These are phyloP conservation scores for Vanacampus margaritifer DNA, from an alignment of 2,113 vertebrate genomes.

Conservation along the genomic window DNA sequence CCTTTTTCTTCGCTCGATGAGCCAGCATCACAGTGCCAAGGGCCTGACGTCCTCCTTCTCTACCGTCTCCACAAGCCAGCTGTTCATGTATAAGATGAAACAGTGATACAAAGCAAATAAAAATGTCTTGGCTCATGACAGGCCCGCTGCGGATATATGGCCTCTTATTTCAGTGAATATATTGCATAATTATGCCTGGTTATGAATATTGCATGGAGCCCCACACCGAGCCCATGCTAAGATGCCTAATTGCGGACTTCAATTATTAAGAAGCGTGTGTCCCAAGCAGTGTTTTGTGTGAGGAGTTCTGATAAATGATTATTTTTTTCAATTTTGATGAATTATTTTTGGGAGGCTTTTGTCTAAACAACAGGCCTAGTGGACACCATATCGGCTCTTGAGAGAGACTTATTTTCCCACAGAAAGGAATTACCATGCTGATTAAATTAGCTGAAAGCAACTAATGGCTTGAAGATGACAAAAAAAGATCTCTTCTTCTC, in stretches of 20 bases:
- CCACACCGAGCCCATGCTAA: conserved; percentile 71
- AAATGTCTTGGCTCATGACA: conserved; percentile 72
- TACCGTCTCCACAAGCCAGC: conserved; percentile 52
- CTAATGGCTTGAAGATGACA: conserved; percentile 74
- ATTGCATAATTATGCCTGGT: conserved; percentile 76
- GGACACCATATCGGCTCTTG: conserved; percentile 81
- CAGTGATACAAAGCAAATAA: conserved; percentile 74
- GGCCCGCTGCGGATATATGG: conserved; percentile 66
- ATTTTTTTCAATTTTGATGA: conserved; percentile 75
- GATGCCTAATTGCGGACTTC: conserved; percentile 78
- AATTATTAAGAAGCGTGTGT: conserved; percentile 83
- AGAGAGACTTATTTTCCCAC: conserved; percentile 76
- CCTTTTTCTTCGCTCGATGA: conserved; percentile 18
- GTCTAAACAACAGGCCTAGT: conserved; percentile 81
- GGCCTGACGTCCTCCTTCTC: conserved; percentile 44
- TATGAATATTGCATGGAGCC: conserved; percentile 77
- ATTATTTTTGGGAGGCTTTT: conserved; percentile 76
- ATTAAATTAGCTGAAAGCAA: conserved; percentile 81
- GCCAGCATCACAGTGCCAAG: conserved; percentile 29
- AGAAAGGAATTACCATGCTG: conserved; percentile 79
- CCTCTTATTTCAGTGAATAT: conserved; percentile 70
- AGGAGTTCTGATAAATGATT: conserved; percentile 81
- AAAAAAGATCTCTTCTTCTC: no score
- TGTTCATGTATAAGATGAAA: conserved; percentile 68
- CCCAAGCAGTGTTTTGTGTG: conserved; percentile 71